Evolutionary conservation across 1,140 invertebrate genomes (phyloP).

Genomic region (Ruditapes philippinarum): DNA sequence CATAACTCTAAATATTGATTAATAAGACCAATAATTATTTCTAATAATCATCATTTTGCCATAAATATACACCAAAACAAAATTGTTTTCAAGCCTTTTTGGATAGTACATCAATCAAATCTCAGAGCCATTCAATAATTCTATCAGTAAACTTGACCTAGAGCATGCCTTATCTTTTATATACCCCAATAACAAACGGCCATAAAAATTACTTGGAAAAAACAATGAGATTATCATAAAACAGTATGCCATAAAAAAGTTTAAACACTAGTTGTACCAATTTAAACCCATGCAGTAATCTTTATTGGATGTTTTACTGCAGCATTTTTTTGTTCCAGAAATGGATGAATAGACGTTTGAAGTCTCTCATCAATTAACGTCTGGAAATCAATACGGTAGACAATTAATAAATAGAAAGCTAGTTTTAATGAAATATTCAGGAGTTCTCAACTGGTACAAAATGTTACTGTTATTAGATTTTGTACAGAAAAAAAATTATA

Average conservation of each 20-base stretch:
- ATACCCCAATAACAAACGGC: too few species aligned
- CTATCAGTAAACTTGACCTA: too few species aligned
- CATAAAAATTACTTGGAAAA: too few species aligned
- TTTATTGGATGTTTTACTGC: not conserved
- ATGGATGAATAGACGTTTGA: constrained; percentile 6
- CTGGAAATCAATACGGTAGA: not conserved
- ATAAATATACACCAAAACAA: too few species aligned
- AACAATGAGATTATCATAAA: too few species aligned
- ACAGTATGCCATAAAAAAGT: not conserved
- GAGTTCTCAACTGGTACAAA: constrained; percentile 5
- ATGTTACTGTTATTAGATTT: not conserved
- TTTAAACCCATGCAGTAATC: not conserved
- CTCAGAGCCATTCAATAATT: too few species aligned
- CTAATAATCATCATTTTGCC: too few species aligned
- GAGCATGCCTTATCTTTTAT: too few species aligned
- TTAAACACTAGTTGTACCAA: not conserved
- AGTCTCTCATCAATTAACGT: not conserved
- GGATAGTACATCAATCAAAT: too few species aligned
- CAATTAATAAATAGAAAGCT: not conserved
- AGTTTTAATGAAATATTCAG: constrained; percentile 12
- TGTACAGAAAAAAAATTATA: not conserved
- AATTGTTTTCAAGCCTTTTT: too few species aligned
- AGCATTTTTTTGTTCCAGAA: not conserved
- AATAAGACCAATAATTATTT: too few species aligned
- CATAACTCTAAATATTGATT: too few species aligned